Evolutionary conservation across 37 sponge, comb jelly and placozoan species (phyloP).

Genomic region (Hormiphora californensis): DNA sequence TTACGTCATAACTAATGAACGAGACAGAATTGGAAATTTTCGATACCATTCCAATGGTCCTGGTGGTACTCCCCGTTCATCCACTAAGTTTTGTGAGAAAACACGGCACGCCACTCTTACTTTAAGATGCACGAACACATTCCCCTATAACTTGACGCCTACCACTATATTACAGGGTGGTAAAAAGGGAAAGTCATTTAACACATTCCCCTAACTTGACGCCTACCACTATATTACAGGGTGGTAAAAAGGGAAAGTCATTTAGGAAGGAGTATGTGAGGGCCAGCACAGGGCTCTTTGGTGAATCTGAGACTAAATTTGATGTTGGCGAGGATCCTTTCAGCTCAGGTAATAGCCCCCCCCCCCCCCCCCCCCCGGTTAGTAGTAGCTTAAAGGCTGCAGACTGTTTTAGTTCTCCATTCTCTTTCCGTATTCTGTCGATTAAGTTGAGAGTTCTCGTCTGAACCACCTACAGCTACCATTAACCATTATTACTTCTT

Average conservation of each 20-base stretch:
- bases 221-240: background rate
- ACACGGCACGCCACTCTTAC: no score
- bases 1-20: no score
- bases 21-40: no score
- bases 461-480: no score
- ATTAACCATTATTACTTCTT: background rate
- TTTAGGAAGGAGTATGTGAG: constrained; percentile 1
- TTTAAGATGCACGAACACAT: no score
- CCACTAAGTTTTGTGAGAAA: no score
- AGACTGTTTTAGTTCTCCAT: background rate
- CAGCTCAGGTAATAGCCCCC: background rate
- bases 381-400: no score
- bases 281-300: constrained; percentile 25
- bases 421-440: background rate
- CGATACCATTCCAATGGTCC: no score
- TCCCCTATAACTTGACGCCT: no score
- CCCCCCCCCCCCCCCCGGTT: background rate
- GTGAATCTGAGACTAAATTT: background rate
- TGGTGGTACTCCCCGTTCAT: no score
- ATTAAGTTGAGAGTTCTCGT: background rate
- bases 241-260: background rate
- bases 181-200: background rate
- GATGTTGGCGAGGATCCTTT: constrained; percentile 31
- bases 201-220: no score
- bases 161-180: background rate